Conservation (phyloP, 2,888 invertebrate genomes). For the Dermolepida albohirtum region DNA sequence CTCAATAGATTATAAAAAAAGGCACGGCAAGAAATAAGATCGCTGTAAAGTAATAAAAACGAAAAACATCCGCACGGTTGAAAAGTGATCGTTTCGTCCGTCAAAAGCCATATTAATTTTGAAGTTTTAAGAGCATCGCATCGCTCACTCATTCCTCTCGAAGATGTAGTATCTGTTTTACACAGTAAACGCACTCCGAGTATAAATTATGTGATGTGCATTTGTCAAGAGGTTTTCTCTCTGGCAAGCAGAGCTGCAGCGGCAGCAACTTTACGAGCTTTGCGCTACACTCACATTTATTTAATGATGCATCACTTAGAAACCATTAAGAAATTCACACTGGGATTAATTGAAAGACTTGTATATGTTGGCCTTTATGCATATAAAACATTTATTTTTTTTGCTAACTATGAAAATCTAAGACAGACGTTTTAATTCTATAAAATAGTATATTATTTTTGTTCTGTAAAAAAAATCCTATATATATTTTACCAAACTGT, state of each 20-base stretch:
- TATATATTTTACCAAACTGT: too few species aligned
- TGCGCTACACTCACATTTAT: background rate
- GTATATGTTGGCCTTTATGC: too few species aligned
- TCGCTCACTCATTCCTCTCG: conserved; percentile 13
- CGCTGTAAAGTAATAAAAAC: conserved; percentile 1
- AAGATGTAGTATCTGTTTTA: conserved; percentile 30
- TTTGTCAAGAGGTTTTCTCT: conserved; percentile 31
- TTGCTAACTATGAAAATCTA: too few species aligned
- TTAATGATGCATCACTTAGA: conserved; percentile 25
- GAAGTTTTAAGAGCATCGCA: conserved; percentile 30
- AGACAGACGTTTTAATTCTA: too few species aligned
- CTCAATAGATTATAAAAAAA: background rate
- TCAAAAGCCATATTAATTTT: conserved; percentile 20
- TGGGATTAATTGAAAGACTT: conserved; percentile 26
- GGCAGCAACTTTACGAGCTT: conserved; percentile 23
- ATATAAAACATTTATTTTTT: too few species aligned
- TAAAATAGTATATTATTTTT: too few species aligned
- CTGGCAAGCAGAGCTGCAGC: conserved; percentile 15
- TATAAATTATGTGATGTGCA: conserved; percentile 37
- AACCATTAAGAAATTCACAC: conserved; percentile 33
- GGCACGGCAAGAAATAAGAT: background rate
- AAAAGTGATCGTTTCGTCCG: conserved; percentile 22
- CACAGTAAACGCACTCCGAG: conserved; percentile 26
- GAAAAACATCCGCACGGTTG: conserved; percentile 22
- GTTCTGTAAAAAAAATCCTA: too few species aligned